Percentiles rank a stretch among this genome's conserved stretches.
phyloP scores from a whole-genome alignment of 2,888 invertebrate genomes.

The Empis livida region DNA sequence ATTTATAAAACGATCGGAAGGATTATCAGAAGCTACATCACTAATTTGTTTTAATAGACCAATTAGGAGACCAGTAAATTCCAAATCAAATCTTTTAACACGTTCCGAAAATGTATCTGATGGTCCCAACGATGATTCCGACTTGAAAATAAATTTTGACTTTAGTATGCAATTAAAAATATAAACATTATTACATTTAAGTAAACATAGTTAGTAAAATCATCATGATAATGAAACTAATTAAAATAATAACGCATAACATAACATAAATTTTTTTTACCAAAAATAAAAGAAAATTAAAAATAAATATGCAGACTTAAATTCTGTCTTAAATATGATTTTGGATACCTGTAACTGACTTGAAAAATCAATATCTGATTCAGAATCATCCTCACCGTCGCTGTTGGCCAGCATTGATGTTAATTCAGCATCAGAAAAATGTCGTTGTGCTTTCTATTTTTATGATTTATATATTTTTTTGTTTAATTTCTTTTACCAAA shows the following conservation, averaged over 20 bases:
- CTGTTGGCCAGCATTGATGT: slow-evolving; percentile 35
- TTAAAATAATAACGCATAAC: too few species aligned
- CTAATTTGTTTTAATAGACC: slow-evolving; percentile 32
- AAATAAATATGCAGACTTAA: not conserved
- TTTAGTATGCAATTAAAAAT: not conserved
- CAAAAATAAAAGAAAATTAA: not conserved
- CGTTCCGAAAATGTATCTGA: slow-evolving; percentile 33
- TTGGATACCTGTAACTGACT: slow-evolving; percentile 27
- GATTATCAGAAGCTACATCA: slow-evolving; percentile 30
- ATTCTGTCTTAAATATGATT: too few species aligned
- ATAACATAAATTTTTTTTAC: too few species aligned
- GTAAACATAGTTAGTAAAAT: not conserved
- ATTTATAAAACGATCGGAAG: slow-evolving; percentile 33
- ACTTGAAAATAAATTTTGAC: slow-evolving; percentile 18
- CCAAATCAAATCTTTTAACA: slow-evolving; percentile 30
- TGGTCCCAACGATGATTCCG: slow-evolving; percentile 26
- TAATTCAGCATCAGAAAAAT: slow-evolving; percentile 35
- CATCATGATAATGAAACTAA: too few species aligned
- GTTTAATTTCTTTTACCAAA: slow-evolving; percentile 1
- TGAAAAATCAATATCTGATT: slow-evolving; percentile 28
- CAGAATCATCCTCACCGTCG: slow-evolving; percentile 31
- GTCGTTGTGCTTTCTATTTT: slow-evolving; percentile 31
- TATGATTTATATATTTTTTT: slow-evolving; percentile 4
- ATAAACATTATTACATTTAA: not conserved
- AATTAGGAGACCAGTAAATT: slow-evolving; percentile 31